Conservation (phyloP, 2,888 invertebrate species). For the Molanna angustata region DNA sequence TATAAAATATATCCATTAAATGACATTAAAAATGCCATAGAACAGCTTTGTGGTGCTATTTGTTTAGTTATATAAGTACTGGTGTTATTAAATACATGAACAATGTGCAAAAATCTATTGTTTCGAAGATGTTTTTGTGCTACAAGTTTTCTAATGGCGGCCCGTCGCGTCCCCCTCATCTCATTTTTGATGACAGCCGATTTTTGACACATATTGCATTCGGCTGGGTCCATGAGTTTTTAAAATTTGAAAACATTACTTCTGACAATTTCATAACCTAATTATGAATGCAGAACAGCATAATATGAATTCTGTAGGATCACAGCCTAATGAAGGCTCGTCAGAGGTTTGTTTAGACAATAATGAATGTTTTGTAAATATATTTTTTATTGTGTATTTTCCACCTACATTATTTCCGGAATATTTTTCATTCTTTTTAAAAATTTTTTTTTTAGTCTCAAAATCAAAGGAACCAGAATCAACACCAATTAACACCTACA, state of each 20-base stretch:
- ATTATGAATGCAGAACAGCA: constrained; percentile 55
- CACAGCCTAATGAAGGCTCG: constrained; percentile 54
- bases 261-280: constrained; percentile 37
- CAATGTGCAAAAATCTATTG: constrained; percentile 18
- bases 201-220: constrained; percentile 40
- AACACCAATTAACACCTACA: constrained; percentile 44
- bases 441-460: not conserved
- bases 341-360: constrained; percentile 48
- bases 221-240: constrained; percentile 16
- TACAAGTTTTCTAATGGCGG: constrained; percentile 61
- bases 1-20: constrained; percentile 4
- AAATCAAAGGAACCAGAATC: constrained; percentile 40
- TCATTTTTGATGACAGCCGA: constrained; percentile 63
- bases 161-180: constrained; percentile 67
- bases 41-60: not conserved
- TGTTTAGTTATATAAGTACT: constrained; percentile 3
- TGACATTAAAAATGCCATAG: constrained; percentile 9
- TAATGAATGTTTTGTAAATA: constrained; percentile 5
- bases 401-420: not conserved
- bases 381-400: not conserved
- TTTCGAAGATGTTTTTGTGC: constrained; percentile 50
- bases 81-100: constrained; percentile 12
- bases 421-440: not conserved
- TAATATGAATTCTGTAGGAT: constrained; percentile 60
- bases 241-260: constrained; percentile 37